Evolutionary conservation across 2,888 invertebrate genomes (phyloP).

Genomic region (Mythimna lalbum): DNA sequence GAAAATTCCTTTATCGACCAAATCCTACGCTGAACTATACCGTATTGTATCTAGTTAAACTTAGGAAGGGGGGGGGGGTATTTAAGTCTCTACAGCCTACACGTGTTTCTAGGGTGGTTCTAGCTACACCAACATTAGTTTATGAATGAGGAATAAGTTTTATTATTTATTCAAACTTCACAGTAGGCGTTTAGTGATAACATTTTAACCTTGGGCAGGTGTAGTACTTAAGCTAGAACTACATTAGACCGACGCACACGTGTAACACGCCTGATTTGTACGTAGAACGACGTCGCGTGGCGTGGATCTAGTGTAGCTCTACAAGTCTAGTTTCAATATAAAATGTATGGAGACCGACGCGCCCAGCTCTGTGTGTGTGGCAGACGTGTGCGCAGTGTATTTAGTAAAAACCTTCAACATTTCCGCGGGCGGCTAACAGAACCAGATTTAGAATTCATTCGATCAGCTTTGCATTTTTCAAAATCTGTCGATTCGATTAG

Average conservation of each 20-base stretch:
- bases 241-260: too few species aligned
- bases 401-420: too few species aligned
- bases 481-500: conserved; percentile 33
- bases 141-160: not conserved
- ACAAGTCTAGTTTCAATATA: too few species aligned
- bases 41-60: conserved; percentile 19
- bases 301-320: too few species aligned
- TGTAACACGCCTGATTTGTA: too few species aligned
- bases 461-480: conserved; percentile 11
- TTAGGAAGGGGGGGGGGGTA: not conserved
- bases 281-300: too few species aligned
- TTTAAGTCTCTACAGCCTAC: not conserved
- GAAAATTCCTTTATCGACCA: conserved; percentile 44
- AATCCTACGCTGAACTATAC: conserved; percentile 20
- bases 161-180: not conserved
- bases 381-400: too few species aligned
- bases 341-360: too few species aligned
- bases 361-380: too few species aligned
- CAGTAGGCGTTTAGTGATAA: not conserved
- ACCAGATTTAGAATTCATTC: not conserved
- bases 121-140: conserved; percentile 5
- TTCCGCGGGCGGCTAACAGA: too few species aligned
- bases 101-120: not conserved
- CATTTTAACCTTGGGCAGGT: not conserved
- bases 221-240: too few species aligned